A percentile compares a stretch with the other conserved stretches of the same genome.
These are phyloP conservation scores for Ylistrum balloti DNA, from an alignment of 1,140 invertebrate genomes.

Conservation along the genomic window DNA sequence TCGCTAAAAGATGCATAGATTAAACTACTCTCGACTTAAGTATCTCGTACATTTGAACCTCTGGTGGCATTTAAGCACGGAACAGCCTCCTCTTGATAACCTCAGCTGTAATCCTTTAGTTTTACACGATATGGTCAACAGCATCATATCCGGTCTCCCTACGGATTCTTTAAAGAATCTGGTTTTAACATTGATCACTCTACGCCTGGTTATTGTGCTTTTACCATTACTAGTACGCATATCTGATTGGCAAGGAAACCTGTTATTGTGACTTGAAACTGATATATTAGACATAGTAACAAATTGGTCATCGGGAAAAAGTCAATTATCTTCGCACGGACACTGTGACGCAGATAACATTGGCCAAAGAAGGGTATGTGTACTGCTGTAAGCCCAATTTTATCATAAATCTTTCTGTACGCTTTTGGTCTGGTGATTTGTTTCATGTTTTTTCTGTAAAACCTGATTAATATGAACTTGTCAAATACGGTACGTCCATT, in stretches of 20 bases:
- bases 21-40: too few relatives aligned
- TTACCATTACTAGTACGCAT: background rate
- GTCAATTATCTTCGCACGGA: background rate
- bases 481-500: too few relatives aligned
- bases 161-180: background rate
- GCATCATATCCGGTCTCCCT: background rate
- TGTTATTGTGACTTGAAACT: background rate
- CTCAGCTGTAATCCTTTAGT: background rate
- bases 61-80: background rate
- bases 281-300: background rate
- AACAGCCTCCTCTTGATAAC: background rate
- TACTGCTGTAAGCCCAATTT: too few relatives aligned
- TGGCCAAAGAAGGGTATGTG: too few relatives aligned
- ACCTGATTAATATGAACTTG: too few relatives aligned
- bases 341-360: background rate
- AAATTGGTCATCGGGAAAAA: background rate
- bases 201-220: background rate
- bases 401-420: too few relatives aligned
- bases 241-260: conserved; percentile 31
- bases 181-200: background rate
- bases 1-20: too few relatives aligned
- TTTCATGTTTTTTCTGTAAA: too few relatives aligned
- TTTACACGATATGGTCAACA: background rate
- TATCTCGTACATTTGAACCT: too few relatives aligned
- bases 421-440: too few relatives aligned